Base-by-base conservation (phyloP, 2,888 invertebrate genomes). In the Theretra japonica region DNA sequence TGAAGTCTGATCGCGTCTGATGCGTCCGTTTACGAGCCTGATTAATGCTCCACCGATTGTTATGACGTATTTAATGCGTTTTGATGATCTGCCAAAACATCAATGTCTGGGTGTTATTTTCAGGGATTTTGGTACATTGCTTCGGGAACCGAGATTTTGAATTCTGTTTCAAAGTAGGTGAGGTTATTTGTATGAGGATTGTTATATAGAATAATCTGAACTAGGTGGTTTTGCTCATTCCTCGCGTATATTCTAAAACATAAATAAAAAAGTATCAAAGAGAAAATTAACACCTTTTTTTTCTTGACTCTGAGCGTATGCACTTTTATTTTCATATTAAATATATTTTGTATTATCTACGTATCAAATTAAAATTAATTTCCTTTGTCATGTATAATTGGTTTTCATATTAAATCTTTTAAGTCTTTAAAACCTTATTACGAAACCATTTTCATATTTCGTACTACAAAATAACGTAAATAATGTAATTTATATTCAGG, bases 1-100 rank as follows among this genome's bases (percentile, higher is more conserved):
- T 86, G 89, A 93, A 90, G 84, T 84, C 80, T 83, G 87, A 90
- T 89, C 88, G 83, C 87, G 48, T 48, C 80, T 74, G 79, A 76
- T 79, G 83, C 84, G 86, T 89, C 76, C 82, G 60, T 92, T 92
- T 91, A 92, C 84, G 90, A 83, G 74, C 73, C 60, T 76, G 77
- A 83, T 87, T 87, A 90, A 77, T 76, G 73, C n/a, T 62, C 56
- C 50, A 41, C 60, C 68, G 69, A 60, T 60, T 72, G 74, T 70
- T 72, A 72, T 73, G 65, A 74, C 59, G 73, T 76, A 71, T 77
- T 76, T 77, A 75, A 73, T 70, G 72, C 71, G 69, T 74, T 75
- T 77, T 78, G 76, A 79, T 79, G 60, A 41, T 58, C 41, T 23
- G 5, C 41, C 50, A 41, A 50, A 50, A 50, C 68, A 50, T 68